phyloP scores from a whole-genome alignment of 2,113 vertebrate genomes.

The Sander vitreus region DNA sequence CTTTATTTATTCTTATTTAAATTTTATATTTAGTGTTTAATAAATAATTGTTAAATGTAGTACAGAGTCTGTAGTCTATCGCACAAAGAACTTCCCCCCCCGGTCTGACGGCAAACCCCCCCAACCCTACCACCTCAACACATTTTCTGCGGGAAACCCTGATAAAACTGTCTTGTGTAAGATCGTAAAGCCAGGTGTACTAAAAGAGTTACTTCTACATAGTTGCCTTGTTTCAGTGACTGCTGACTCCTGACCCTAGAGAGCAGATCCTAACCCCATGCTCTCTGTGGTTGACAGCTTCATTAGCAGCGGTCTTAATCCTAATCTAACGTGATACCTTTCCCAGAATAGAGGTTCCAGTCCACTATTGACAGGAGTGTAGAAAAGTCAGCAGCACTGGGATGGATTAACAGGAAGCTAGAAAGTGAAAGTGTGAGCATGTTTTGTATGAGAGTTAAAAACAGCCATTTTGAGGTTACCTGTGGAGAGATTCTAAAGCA shows the following conservation, averaged over 20 bases:
- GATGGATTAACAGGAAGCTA: slow-evolving; percentile 41
- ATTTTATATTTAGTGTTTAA: no score
- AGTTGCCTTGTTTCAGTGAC: slow-evolving; percentile 32
- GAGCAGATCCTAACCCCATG: slow-evolving; percentile 58
- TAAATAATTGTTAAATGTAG: no score
- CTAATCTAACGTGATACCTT: slow-evolving; percentile 76
- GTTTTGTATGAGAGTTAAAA: slow-evolving; percentile 1
- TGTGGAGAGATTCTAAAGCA: not conserved
- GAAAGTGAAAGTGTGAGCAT: slow-evolving; percentile 16
- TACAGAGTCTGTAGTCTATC: no score
- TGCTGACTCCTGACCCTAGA: slow-evolving; percentile 51
- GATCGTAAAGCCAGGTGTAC: slow-evolving; percentile 3
- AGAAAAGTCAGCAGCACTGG: slow-evolving; percentile 20
- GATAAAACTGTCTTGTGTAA: not conserved
- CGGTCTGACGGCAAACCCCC: no score
- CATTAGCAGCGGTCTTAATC: slow-evolving; percentile 73
- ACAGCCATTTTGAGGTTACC: slow-evolving; percentile 1
- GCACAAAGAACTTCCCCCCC: no score
- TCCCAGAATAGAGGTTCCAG: slow-evolving; percentile 68
- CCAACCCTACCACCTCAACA: no score
- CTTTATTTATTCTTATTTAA: no score
- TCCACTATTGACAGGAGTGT: slow-evolving; percentile 26
- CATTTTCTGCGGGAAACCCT: no score
- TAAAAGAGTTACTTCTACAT: slow-evolving; percentile 11
- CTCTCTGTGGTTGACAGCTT: slow-evolving; percentile 48